These are phyloP conservation scores for Lasius fuliginosus DNA, from an alignment of 2,888 invertebrate species.

Conservation along the genomic window DNA sequence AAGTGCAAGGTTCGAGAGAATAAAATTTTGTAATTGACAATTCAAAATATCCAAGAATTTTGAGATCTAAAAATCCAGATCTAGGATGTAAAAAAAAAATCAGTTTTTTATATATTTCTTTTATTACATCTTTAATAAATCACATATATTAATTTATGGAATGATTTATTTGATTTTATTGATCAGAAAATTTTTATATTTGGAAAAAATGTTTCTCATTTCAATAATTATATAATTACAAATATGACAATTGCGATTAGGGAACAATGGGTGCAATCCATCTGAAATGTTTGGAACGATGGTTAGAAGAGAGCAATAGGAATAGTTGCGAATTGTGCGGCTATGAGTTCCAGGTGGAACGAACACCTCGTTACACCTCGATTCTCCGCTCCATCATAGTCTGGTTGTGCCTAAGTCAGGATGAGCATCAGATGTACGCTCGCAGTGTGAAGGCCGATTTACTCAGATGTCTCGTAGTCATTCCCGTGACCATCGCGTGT, in stretches of 20 bases:
- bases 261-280: constrained; percentile 92
- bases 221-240: constrained; percentile 27
- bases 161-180: not conserved
- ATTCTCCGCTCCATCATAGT: constrained; percentile 87
- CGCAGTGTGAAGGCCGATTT: constrained; percentile 87
- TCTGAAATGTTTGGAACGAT: constrained; percentile 91
- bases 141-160: constrained; percentile 9
- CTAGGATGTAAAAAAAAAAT: constrained; percentile 2
- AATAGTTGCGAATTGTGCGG: constrained; percentile 92
- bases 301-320: constrained; percentile 92
- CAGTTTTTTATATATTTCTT: not conserved
- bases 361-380: constrained; percentile 89
- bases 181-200: not conserved
- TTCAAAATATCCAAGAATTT: constrained; percentile 3
- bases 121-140: constrained; percentile 23
- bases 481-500: constrained; percentile 88
- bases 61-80: not conserved
- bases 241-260: constrained; percentile 80
- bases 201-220: not conserved
- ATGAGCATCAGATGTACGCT: constrained; percentile 78
- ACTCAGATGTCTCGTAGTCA: constrained; percentile 88
- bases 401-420: constrained; percentile 87
- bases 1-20: constrained; percentile 86
- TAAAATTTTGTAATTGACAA: not conserved
- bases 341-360: constrained; percentile 89